These are phyloP conservation scores for Papilio polytes DNA, from an alignment of 1,140 invertebrate genomes.

Conservation along the genomic window DNA sequence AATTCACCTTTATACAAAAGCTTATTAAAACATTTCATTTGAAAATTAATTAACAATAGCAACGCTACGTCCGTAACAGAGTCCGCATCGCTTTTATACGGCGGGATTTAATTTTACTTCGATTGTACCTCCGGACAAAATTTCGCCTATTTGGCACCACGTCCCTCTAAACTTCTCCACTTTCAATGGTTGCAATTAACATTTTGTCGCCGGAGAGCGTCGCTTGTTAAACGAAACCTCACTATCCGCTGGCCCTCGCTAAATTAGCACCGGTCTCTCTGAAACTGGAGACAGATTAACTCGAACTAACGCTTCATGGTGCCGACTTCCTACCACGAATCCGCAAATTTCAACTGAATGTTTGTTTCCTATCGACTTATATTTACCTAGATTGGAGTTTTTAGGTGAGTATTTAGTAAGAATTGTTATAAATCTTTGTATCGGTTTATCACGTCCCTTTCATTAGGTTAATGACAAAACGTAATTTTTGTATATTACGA, in stretches of 20 bases:
- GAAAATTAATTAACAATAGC: constrained; percentile 35
- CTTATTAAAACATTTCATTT: constrained; percentile 28
- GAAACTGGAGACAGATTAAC: constrained; percentile 54
- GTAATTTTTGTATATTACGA: no score
- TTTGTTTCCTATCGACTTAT: background rate
- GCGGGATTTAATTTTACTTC: constrained; percentile 32
- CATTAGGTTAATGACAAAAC: background rate
- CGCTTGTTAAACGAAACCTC: constrained; percentile 59
- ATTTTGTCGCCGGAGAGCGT: constrained; percentile 58
- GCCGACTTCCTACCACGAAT: background rate
- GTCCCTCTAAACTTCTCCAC: constrained; percentile 45
- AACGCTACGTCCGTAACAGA: constrained; percentile 23
- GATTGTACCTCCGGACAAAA: constrained; percentile 29
- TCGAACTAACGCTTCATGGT: constrained; percentile 44
- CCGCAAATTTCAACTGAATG: background rate
- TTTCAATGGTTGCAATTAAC: constrained; percentile 63
- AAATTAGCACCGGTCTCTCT: constrained; percentile 55
- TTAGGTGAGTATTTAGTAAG: background rate
- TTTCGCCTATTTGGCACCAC: constrained; percentile 35
- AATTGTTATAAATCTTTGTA: background rate
- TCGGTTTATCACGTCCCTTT: no score
- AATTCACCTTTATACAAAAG: constrained; percentile 19
- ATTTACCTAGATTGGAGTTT: background rate
- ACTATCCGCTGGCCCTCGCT: constrained; percentile 53
- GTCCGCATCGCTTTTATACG: constrained; percentile 33